Percentiles rank a stretch among this genome's conserved stretches.
phyloP scores from a whole-genome alignment of 2,797 vertebrate genomes.

The Poecilia gillii region DNA sequence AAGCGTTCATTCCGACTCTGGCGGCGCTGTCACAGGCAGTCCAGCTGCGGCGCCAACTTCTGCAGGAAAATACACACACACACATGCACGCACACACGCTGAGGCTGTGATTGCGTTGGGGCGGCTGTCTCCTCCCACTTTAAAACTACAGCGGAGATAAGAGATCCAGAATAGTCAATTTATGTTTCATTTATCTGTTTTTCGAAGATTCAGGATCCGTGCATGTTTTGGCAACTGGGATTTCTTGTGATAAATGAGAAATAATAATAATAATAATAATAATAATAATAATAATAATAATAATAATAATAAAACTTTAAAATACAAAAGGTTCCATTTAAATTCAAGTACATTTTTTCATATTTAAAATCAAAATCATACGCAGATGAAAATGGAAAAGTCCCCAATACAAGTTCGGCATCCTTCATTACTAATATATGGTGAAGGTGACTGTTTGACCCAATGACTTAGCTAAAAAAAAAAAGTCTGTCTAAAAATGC shows the following conservation, averaged over 20 bases:
- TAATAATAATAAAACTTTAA: neutral
- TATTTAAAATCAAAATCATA: neutral
- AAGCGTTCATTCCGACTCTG: conserved; percentile 40
- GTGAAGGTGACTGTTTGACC: neutral
- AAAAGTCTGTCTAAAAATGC: neutral
- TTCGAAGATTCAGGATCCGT: neutral
- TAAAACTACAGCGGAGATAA: neutral
- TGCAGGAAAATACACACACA: conserved; percentile 12
- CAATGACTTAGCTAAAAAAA: neutral
- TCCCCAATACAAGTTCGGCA: neutral
- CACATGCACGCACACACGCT: neutral
- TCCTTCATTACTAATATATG: neutral
- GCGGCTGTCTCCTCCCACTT: conserved; percentile 52
- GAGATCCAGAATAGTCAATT: neutral
- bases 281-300: too few species aligned
- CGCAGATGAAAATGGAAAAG: neutral
- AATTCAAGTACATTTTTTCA: neutral
- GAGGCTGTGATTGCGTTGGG: conserved; percentile 36
- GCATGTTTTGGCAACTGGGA: neutral
- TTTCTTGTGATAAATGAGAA: neutral
- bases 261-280: too few species aligned
- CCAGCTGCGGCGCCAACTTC: conserved; percentile 53
- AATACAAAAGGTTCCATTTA: neutral
- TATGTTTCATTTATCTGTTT: neutral
- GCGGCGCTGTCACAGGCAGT: conserved; percentile 35